Evolutionary conservation across 30 jellyfish, hydroid and myxozoan genomes (phyloP).

Genomic region (Sanderia malayensis): DNA sequence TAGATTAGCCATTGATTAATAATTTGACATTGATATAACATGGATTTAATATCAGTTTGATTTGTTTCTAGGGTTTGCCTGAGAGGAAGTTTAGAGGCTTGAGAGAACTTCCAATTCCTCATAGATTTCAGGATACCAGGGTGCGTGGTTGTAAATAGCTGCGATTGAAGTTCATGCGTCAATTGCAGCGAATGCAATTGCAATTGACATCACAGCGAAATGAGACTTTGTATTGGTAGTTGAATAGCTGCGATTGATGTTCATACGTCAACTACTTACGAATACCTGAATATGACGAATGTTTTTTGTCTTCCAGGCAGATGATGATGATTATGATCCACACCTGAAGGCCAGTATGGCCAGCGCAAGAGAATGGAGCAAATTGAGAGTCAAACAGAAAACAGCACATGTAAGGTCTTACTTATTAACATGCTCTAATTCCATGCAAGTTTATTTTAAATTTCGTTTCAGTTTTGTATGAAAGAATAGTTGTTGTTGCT

Average conservation of each 20-base stretch:
- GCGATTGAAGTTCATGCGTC: background rate
- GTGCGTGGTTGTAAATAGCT: conserved; percentile 4
- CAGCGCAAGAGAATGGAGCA: conserved; percentile 86
- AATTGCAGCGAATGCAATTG: background rate
- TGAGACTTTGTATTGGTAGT: background rate
- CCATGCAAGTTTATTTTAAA: too few species aligned
- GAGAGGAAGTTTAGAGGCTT: conserved; percentile 78
- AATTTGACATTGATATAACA: background rate
- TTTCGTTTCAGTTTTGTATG: too few species aligned
- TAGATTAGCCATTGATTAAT: background rate
- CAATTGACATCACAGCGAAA: background rate
- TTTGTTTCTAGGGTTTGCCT: conserved; percentile 30
- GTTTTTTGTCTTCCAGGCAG: too few species aligned
- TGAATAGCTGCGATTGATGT: background rate
- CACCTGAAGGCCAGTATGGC: conserved; percentile 76
- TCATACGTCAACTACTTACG: too few species aligned
- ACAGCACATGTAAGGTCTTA: conserved; percentile 45
- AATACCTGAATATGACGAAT: too few species aligned
- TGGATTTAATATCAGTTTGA: background rate
- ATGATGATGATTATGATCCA: conserved; percentile 77
- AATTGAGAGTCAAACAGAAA: conserved; percentile 54
- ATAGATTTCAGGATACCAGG: conserved; percentile 66
- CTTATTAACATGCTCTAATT: too few species aligned
- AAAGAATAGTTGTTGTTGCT: too few species aligned
- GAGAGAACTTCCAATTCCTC: conserved; percentile 80